Percentiles rank a stretch among this genome's conserved stretches.
Conservation (phyloP, 2,797 vertebrate genomes). For the Oryzias dopingdopingensis region DNA sequence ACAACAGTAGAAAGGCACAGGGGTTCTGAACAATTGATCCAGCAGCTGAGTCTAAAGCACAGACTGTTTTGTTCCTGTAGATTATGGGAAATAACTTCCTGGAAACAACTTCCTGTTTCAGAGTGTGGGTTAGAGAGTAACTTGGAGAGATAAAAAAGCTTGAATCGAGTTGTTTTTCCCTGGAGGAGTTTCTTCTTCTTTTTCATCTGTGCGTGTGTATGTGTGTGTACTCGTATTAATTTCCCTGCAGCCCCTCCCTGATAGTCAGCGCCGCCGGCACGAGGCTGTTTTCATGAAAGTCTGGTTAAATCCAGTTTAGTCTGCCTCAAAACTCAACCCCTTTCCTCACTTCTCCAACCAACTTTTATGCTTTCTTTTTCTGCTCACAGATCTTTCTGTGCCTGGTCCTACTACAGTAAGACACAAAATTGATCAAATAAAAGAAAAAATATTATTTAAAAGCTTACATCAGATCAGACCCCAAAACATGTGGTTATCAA, state of each 20-base stretch:
- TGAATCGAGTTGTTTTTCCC: conserved; percentile 17
- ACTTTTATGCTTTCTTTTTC: background rate
- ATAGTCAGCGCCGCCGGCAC: conserved; percentile 14
- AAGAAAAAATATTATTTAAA: too few species aligned
- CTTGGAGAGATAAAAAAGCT: background rate
- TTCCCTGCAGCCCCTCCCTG: conserved; percentile 29
- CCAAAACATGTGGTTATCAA: too few species aligned
- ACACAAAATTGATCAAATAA: too few species aligned
- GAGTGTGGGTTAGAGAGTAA: background rate
- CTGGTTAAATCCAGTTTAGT: conserved; percentile 75
- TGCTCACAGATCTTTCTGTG: background rate
- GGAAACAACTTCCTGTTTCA: conserved; percentile 32
- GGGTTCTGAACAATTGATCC: conserved; percentile 36
- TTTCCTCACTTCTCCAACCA: conserved; percentile 24
- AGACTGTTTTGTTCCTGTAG: conserved; percentile 1
- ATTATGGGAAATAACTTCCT: background rate
- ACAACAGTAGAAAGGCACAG: conserved; percentile 8
- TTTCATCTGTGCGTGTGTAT: background rate
- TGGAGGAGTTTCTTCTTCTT: conserved; percentile 20
- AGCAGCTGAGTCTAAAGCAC: conserved; percentile 27
- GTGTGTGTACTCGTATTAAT: conserved; percentile 12
- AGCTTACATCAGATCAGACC: too few species aligned
- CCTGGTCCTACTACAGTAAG: too few species aligned
- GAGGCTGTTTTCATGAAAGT: conserved; percentile 62
- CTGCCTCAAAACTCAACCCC: conserved; percentile 46